Base-by-base conservation (phyloP, 2,888 invertebrate species). In the Gibbula magus region DNA sequence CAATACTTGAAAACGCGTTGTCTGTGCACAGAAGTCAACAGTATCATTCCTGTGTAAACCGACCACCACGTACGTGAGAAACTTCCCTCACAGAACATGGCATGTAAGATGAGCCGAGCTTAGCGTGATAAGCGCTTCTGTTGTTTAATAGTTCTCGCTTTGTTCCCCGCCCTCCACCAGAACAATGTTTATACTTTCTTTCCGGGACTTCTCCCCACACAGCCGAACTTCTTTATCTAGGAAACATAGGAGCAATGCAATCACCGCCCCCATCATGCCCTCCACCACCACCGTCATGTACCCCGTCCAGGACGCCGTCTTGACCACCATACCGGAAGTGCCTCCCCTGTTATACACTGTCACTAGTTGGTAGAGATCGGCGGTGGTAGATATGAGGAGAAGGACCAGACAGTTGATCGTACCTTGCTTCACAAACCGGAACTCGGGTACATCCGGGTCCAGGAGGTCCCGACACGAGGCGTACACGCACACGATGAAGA, bases 401-500 rank as follows among this genome's bases (percentile, higher is more conserved):
- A 74, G 51, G 22, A 51, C 10, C 45, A 74, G 25, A 39, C 45
- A 25, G 20, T 51, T 74, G n/a, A 74, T 25, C 10, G 74, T 74
- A 22, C 74, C 74, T 25, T 74, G 74, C n/a, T 25, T 45, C 39
- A 51, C 74, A 51, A 74, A 51, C 22, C 20, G 39, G 25, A 74
- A 45, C 25, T 74, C 74, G 22, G 51, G 74, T 22, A 51, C 51
- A 16, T 45, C 51, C 1, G n/a, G 45, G 29, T 74, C 51, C 16
- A 51, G 20, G 45, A 74, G 45, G 2, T 51, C 51, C 51, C 74
- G 20, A 52, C 45, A 74, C n/a, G 51, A 20, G 1, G 74, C 74
- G 51, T 74, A 74, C 13, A 74, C 74, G 52, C 74, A 74, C 2
- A 74, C 74, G 22, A 51, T 74, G 51, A 74, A 51, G 20, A 74